Evolutionary conservation across 2,888 invertebrate genomes (phyloP), one percentile per base, ranked within the genome.

Genomic region (Pycnomerus fuliginosus): DNA sequence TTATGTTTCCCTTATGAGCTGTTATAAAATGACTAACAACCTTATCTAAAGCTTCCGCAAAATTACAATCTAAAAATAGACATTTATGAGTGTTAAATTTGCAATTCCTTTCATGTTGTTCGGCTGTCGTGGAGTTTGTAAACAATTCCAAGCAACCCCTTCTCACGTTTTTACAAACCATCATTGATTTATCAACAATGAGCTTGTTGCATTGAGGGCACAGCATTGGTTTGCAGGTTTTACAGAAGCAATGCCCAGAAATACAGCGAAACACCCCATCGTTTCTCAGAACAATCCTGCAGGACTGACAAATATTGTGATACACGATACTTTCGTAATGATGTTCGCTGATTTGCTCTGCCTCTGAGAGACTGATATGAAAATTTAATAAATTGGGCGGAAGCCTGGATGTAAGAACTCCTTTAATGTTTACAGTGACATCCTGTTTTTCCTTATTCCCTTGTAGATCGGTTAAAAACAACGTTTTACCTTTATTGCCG

Each of bases 41-140:
- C 2, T 47, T 42, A 7, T 46, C 13, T 12, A 58, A 40, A 2
- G 52, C 39, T 5, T 50, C 48, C 16, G 44, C 47, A 8, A 45
- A 45, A 11, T 38, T 41, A 27, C 64, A 62, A n/a, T 50, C 35
- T 8, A 50, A 48, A 5, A 62, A 24, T 7, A 60, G 63, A 36
- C 66, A 66, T 15, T 50, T 41, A 3, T 56, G 52, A 31, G 56
- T 50, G 23, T 60, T 62, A 40, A 52, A 66, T 41, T 51, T 49
- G 32, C 65, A 66, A 34, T 64, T 57, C 10, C 50, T 47, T 51
- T 61, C 55, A 40, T 66, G 66, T 12, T 47, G 45, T 27, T 52
- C 48, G 3, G 55, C 33, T 11, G 57, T 52, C 11, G 43, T 44
- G 11, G 38, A 45, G 3, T 40, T 13, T n/a, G n/a, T n/a, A n/a